These are phyloP conservation scores for Orgyia antiqua DNA, from an alignment of 2,888 invertebrate species.

Conservation along the genomic window DNA sequence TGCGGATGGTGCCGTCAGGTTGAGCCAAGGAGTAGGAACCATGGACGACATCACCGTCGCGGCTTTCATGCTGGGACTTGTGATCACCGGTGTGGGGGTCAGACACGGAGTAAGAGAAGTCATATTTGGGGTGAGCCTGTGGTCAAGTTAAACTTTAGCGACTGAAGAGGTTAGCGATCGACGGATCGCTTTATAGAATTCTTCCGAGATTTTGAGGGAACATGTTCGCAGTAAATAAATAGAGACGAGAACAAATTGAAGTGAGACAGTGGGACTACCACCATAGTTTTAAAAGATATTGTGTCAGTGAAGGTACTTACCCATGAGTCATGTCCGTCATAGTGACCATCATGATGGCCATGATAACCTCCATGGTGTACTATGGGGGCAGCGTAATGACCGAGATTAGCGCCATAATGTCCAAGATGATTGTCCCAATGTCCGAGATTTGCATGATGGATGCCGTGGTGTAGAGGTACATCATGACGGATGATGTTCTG, in stretches of 20 bases:
- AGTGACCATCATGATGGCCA: too few relatives aligned
- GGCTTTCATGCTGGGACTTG: constrained; percentile 73
- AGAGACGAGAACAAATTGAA: too few relatives aligned
- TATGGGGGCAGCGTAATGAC: constrained; percentile 9
- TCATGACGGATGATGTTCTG: constrained; percentile 25
- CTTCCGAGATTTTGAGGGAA: too few relatives aligned
- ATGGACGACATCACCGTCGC: constrained; percentile 76
- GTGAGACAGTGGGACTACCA: too few relatives aligned
- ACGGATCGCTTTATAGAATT: too few relatives aligned
- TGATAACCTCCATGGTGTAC: too few relatives aligned
- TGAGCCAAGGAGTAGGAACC: constrained; percentile 76
- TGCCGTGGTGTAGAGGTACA: not conserved
- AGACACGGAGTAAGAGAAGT: constrained; percentile 72
- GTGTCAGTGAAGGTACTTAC: too few relatives aligned
- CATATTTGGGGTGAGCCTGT: constrained; percentile 62
- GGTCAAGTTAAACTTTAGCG: too few relatives aligned
- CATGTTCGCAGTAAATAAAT: too few relatives aligned
- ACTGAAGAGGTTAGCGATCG: too few relatives aligned
- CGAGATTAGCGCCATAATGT: constrained; percentile 21
- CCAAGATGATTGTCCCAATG: constrained; percentile 15
- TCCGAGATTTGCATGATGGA: constrained; percentile 8
- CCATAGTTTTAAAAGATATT: too few relatives aligned
- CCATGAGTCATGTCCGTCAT: not conserved
- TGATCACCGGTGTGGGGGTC: constrained; percentile 78
- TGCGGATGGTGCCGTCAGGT: constrained; percentile 72